Evolutionary conservation across 2,797 vertebrate species (phyloP).

Genomic region (Syndactyla subalaris): DNA sequence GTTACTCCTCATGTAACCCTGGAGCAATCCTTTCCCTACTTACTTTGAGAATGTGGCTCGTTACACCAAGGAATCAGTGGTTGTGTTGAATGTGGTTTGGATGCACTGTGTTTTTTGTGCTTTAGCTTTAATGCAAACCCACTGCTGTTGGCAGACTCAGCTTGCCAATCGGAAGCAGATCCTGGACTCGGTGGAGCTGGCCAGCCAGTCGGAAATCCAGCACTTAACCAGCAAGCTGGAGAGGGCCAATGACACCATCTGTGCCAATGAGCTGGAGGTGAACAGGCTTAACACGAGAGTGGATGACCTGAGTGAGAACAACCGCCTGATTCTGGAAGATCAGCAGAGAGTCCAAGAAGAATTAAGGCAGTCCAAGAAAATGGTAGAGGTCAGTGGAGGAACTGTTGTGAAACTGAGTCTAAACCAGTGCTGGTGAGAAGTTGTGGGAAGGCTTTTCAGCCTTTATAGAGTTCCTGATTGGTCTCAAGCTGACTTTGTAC

Average conservation of each 20-base stretch:
- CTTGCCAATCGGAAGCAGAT: conserved; percentile 78
- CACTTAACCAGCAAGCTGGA: conserved; percentile 81
- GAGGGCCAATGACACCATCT: conserved; percentile 81
- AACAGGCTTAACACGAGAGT: conserved; percentile 81
- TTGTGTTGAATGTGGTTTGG: neutral
- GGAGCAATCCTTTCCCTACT: neutral
- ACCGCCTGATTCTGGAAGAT: conserved; percentile 67
- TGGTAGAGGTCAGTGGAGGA: conserved; percentile 81
- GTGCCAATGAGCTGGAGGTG: conserved; percentile 85
- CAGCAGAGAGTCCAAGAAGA: conserved; percentile 78
- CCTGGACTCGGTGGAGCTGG: conserved; percentile 81
- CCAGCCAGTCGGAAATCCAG: conserved; percentile 83
- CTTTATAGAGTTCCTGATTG: neutral
- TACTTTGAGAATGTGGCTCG: neutral
- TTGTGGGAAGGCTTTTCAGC: neutral
- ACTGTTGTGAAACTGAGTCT: neutral
- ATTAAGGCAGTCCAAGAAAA: conserved; percentile 78
- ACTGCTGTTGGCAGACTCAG: conserved; percentile 70
- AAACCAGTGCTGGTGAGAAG: neutral
- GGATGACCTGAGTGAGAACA: conserved; percentile 71
- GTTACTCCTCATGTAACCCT: neutral
- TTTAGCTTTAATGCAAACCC: neutral
- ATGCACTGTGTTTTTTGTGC: neutral
- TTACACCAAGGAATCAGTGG: neutral
- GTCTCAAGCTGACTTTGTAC: neutral